Evolutionary conservation across 2,888 invertebrate genomes (phyloP).

Genomic region (Empis stercorea): DNA sequence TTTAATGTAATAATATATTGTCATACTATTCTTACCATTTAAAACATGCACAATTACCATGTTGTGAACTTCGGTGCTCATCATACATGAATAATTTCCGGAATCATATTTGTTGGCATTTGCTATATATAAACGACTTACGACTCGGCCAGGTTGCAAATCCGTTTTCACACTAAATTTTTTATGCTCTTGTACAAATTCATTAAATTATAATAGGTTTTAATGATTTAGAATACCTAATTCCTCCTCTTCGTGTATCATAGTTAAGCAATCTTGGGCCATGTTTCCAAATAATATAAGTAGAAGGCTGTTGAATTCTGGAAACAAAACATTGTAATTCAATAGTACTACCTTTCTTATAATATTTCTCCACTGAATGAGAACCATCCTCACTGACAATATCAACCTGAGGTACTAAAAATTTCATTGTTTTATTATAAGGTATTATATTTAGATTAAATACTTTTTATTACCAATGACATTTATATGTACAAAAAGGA

Average conservation of each 20-base stretch:
- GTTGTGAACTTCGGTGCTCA: slow-evolving; percentile 56
- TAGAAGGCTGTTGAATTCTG: slow-evolving; percentile 61
- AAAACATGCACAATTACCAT: slow-evolving; percentile 64
- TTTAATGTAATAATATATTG: too few relatives aligned
- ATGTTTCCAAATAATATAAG: slow-evolving; percentile 69
- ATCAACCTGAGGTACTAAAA: slow-evolving; percentile 64
- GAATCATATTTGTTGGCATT: slow-evolving; percentile 66
- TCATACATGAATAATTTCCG: slow-evolving; percentile 64
- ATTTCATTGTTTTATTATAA: too few relatives aligned
- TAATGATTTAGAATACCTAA: slow-evolving; percentile 43
- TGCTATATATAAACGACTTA: slow-evolving; percentile 65
- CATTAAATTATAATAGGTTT: neutral
- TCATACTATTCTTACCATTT: slow-evolving; percentile 64
- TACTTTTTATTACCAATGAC: slow-evolving; percentile 56
- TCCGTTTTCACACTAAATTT: slow-evolving; percentile 65
- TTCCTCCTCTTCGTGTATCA: slow-evolving; percentile 66
- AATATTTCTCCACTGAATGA: slow-evolving; percentile 64
- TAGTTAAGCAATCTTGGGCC: slow-evolving; percentile 61
- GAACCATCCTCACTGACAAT: slow-evolving; percentile 68
- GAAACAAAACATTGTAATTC: slow-evolving; percentile 71
- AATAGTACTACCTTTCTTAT: slow-evolving; percentile 71
- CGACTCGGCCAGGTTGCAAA: slow-evolving; percentile 55
- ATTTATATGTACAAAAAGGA: slow-evolving; percentile 52
- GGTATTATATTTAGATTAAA: too few relatives aligned
- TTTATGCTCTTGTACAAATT: neutral